phyloP scores from a whole-genome alignment of 2,888 invertebrate species.

The Desoria tigrina region DNA sequence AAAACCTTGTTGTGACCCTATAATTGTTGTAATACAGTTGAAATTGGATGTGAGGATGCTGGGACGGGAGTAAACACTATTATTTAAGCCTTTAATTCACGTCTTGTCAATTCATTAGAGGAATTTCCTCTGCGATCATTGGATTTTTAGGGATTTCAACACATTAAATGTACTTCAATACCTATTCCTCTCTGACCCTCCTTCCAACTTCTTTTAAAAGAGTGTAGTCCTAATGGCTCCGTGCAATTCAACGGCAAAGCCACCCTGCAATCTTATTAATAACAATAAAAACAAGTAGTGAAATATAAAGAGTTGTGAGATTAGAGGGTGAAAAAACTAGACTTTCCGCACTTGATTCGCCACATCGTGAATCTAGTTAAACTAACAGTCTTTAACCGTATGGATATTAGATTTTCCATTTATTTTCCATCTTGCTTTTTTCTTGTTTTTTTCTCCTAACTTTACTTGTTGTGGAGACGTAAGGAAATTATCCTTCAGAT shows the following conservation, averaged over 20 bases:
- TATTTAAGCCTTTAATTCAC: constrained; percentile 14
- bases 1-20: too few species aligned
- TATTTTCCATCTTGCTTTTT: background rate
- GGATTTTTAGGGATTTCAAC: constrained; percentile 14
- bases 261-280: constrained; percentile 24
- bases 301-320: constrained; percentile 15
- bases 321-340: constrained; percentile 21
- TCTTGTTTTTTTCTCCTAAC: too few species aligned
- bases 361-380: constrained; percentile 19
- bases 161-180: constrained; percentile 9
- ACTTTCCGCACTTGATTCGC: constrained; percentile 20
- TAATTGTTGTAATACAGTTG: too few species aligned
- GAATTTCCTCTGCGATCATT: background rate
- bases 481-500: too few species aligned
- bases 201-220: too few species aligned
- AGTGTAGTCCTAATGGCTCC: background rate
- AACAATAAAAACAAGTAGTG: constrained; percentile 20
- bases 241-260: constrained; percentile 5
- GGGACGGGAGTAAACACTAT: constrained; percentile 5
- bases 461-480: too few species aligned
- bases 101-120: constrained; percentile 18
- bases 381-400: constrained; percentile 23
- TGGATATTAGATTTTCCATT: background rate
- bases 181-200: too few species aligned
- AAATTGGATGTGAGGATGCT: too few species aligned